These are phyloP conservation scores for Patella depressa DNA, from an alignment of 2,888 invertebrate species.

Conservation along the genomic window DNA sequence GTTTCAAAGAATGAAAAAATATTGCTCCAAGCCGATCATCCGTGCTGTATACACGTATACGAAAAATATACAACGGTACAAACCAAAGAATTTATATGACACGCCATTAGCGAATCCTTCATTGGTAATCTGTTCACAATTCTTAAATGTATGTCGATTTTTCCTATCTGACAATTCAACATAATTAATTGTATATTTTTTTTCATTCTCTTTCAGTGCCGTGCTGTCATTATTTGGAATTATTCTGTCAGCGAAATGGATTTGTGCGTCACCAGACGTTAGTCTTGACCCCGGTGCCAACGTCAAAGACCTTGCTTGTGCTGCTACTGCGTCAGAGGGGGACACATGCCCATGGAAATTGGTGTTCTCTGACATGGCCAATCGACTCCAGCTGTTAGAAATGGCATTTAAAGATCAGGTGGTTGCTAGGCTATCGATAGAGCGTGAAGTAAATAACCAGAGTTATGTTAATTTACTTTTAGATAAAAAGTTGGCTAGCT, in stretches of 20 bases:
- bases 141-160: too few species aligned
- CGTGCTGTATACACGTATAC: too few species aligned
- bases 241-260: conserved; percentile 40
- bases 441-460: conserved; percentile 56
- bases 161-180: too few species aligned
- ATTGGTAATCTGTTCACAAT: too few species aligned
- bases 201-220: conserved; percentile 34
- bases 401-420: conserved; percentile 63
- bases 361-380: conserved; percentile 54
- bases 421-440: conserved; percentile 47
- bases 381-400: conserved; percentile 56
- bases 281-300: conserved; percentile 17
- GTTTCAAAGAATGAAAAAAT: too few species aligned
- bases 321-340: conserved; percentile 9
- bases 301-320: conserved; percentile 11
- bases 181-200: not conserved
- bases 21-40: too few species aligned
- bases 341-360: conserved; percentile 46
- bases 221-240: conserved; percentile 46
- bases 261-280: conserved; percentile 28
- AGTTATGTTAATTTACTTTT: conserved; percentile 47
- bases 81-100: too few species aligned
- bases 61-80: too few species aligned
- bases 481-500: conserved; percentile 44
- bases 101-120: too few species aligned